These are phyloP conservation scores for Zaprionus capensis DNA, from an alignment of 1,140 invertebrate genomes.

Conservation along the genomic window DNA sequence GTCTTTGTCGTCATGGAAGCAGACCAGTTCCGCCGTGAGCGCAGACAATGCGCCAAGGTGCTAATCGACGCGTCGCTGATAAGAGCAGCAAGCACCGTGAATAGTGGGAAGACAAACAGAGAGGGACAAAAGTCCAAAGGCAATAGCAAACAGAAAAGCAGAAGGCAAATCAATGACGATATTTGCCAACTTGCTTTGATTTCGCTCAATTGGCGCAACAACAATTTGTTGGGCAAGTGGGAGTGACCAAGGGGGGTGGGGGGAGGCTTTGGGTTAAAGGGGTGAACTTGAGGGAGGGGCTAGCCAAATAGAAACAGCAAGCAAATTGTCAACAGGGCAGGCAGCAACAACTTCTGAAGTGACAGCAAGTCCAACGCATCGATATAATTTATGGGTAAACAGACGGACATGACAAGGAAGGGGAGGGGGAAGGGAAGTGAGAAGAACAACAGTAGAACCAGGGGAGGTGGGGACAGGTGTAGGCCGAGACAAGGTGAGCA, in stretches of 20 bases:
- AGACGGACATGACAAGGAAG: constrained; percentile 15
- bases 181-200: constrained; percentile 39
- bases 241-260: not conserved
- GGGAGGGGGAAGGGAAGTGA: not conserved
- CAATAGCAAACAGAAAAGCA: constrained; percentile 7
- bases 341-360: constrained; percentile 35
- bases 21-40: not conserved
- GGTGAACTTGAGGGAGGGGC: not conserved
- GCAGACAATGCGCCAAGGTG: constrained; percentile 25
- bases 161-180: constrained; percentile 42
- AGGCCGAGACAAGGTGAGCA: constrained; percentile 24
- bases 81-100: not conserved
- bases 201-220: constrained; percentile 30
- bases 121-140: constrained; percentile 7
- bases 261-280: not conserved
- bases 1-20: no score
- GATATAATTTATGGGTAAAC: constrained; percentile 58
- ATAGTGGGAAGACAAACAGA: constrained; percentile 5
- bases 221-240: constrained; percentile 7
- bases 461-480: not conserved
- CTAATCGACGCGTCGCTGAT: constrained; percentile 31
- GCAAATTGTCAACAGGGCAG: constrained; percentile 13
- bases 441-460: not conserved
- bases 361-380: constrained; percentile 34
- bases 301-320: constrained; percentile 47